Evolutionary conservation across 2,113 vertebrate genomes (phyloP), one percentile per base, ranked within the genome.

Genomic region (Xenopus borealis): DNA sequence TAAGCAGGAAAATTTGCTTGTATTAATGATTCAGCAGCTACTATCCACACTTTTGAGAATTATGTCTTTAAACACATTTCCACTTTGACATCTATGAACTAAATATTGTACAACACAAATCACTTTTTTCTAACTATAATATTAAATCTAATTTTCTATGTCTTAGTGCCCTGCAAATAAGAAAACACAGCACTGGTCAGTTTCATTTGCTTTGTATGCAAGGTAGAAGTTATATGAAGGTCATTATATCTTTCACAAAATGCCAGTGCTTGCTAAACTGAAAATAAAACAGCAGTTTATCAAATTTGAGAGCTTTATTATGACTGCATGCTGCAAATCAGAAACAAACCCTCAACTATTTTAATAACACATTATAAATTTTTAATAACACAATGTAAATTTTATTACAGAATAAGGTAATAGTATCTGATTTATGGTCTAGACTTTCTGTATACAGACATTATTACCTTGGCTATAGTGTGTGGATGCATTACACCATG

Each of bases 361-460:
- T 73, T 73, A 57, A 73, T 66, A 73, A 73, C 63, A 74, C 72
- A 66, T 66, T 66, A 66, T 66, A 74, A 23, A 74, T 74, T 59
- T 74, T 74, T 74, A 74, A 74, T 74, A 74, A 66, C 72, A 66
- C 72, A 74, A 66, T 66, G 63, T 74, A 74, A 74, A 74, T 74
- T 74, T 66, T 74, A 74, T 74, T 66, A 74, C 72, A n/a, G 30
- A 66, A 74, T 66, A 74, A 66, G 53, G 53, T 66, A 74, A 66
- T 74, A 66, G 30, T 66, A 66, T 66, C 62, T 74, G 63, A 74
- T 74, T 74, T 74, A 66, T 64, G 66, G 72, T 20, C 53, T 27
- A 66, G 63, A 59, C 33, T 20, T 46, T 58, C 18, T 55, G 52
- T 66, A 46, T n/a, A 27, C 63, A 18, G 52, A 23, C 40, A 46